Base-by-base conservation (phyloP, 2,888 invertebrate genomes). In the Periphyllus acericola region DNA sequence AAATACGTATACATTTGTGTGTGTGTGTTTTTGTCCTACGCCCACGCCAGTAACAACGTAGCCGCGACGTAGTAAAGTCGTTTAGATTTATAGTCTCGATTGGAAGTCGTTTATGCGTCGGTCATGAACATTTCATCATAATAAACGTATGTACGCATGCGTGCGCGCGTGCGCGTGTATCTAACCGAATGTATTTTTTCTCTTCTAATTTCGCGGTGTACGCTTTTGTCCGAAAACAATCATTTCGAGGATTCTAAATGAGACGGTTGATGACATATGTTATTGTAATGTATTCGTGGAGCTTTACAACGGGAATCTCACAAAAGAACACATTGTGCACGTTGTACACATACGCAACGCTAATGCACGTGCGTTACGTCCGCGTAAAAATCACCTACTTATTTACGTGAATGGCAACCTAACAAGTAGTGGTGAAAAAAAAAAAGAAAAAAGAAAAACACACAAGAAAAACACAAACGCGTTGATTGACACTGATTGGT, bases 401-500 rank as follows among this genome's bases (percentile, higher is more conserved):
- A 55, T 32, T 32, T 55, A 32, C 55, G 19, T 55, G 55, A 78
- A 32, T 34, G 11, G 32, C 25, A 78, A 29, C n/a, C 25, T 6
- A 21, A 74, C 36, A 21, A 36, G 74, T 40, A 25, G 25, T 71
- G 29, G 3, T 17, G 29, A 32, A 25, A 25, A 5, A 32, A 25
- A 34, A 29, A 40, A 36, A 52, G 55, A 36, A 74, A 34, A 60
- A 6, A 55, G 19, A 60, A 19, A 25, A 60, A 3, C 21, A 60
- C 19, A 60, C 6, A 46, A 60, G 21, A 19, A 60, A 29, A 29
- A 71, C 34, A n/a, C 55, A 60, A 36, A 29, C 55, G n/a, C 55
- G 36, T 83, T 83, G 83, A 83, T 83, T 83, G 83, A 83, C 83
- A 60, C 40, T 75, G 83, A 83, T 83, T 72, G 71, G 52, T 75